Conservation (phyloP, 1,140 invertebrate species). For the Battus philenor region DNA sequence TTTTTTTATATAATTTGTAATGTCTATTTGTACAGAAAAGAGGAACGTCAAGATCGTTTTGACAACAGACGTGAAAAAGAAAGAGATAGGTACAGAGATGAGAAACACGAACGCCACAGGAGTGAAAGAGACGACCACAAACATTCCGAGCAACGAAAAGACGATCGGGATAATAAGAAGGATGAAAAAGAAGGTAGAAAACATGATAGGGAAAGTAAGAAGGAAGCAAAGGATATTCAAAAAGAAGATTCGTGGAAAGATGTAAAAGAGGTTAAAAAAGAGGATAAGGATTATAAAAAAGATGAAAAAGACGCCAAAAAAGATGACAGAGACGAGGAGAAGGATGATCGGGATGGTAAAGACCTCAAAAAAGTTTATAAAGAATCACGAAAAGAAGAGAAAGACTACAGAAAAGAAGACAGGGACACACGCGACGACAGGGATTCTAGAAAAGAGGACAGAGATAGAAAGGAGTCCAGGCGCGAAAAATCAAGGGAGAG, state of each 20-base stretch:
- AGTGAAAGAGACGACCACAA: constrained; percentile 28
- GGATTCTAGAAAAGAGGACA: constrained; percentile 2
- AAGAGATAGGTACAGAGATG: constrained; percentile 23
- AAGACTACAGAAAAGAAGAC: neutral
- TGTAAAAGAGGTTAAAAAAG: neutral
- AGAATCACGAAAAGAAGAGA: constrained; percentile 10
- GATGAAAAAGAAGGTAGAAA: constrained; percentile 10
- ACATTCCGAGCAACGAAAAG: constrained; percentile 13
- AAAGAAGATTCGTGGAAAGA: constrained; percentile 8
- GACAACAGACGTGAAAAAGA: constrained; percentile 27
- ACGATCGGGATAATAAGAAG: constrained; percentile 7
- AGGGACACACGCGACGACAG: neutral
- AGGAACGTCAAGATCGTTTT: constrained; percentile 23
- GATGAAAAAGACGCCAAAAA: neutral
- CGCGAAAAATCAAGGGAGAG: neutral
- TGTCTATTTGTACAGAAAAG: constrained; percentile 29
- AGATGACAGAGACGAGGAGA: constrained; percentile 1
- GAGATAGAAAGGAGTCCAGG: constrained; percentile 8
- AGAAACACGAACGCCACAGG: constrained; percentile 33
- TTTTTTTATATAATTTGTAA: too few species aligned
- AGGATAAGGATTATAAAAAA: constrained; percentile 3
- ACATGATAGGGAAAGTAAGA: constrained; percentile 3
- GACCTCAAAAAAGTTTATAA: constrained; percentile 4
- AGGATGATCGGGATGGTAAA: neutral
- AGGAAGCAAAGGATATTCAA: neutral